Evolutionary conservation across 2,888 invertebrate genomes (phyloP), one percentile per base, ranked within the genome.

Genomic region (Sinhomidia bicolor): DNA sequence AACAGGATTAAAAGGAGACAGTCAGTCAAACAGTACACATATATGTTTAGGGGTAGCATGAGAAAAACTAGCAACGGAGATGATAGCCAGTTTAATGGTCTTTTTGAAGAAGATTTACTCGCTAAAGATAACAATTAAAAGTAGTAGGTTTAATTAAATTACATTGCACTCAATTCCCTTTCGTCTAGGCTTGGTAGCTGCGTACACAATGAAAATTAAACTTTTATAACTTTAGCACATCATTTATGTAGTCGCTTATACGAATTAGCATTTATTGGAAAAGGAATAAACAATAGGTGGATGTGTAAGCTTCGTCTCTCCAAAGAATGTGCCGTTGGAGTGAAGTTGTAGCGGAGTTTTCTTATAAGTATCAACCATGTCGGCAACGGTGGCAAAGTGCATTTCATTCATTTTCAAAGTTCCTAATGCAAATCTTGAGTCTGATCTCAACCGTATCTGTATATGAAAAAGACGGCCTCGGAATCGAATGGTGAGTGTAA

Each of bases 321-420:
- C 92, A 82, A 92, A 92, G 85, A 90, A 92, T 79, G 91, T 92
- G 3, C 92, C 92, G 76, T 91, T 92, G 0, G 92, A 91, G 80
- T 92, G 92, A 17, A 92, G 90, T 54, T 92, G 92, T n/a, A 92
- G 85, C n/a, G 91, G 90, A n/a, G 91, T 89, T 79, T 92, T 92
- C 88, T 91, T 91, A 83, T 92, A 92, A 36, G 91, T 91, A 65
- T 92, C 91, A 76, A 92, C 90, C 91, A 92, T 91, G 81, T 91
- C 91, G 14, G 89, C 85, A 2, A 92, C 89, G 20, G 89, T 86
- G 9, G 79, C 60, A 57, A 92, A 92, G 79, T 91, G 91, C 91
- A 92, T 91, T 81, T 92, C 92, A 88, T 92, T 92, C 32, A 81
- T 41, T 85, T 92, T 92, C 20, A 91, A 79, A 6, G 91, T 90